Conservation (phyloP, 2,888 invertebrate genomes). For the Dryadula phaetusa region DNA sequence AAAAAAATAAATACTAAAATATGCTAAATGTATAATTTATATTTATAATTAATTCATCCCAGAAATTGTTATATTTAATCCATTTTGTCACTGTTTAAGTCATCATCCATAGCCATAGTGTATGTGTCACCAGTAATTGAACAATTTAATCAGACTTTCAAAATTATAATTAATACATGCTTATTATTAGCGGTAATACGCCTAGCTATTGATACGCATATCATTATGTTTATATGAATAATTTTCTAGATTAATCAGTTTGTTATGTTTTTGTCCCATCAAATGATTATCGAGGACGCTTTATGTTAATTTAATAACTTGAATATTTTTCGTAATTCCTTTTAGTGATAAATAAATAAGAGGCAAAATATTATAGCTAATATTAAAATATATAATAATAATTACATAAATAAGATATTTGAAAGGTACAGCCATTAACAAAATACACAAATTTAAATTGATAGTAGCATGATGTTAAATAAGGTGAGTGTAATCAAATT, state of each 20-base stretch:
- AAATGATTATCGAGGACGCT: neutral
- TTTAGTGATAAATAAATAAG: no score
- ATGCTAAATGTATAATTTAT: neutral
- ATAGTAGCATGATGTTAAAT: constrained; percentile 7
- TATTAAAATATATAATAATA: neutral
- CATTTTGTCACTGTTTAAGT: neutral
- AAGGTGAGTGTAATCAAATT: neutral
- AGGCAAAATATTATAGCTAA: no score
- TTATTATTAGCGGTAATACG: neutral
- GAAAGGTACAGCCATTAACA: neutral
- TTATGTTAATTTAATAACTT: no score
- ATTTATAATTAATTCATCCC: neutral
- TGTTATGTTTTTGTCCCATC: neutral
- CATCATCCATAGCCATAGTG: neutral
- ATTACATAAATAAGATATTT: neutral
- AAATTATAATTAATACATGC: constrained; percentile 1
- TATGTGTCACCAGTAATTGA: neutral
- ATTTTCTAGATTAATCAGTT: neutral
- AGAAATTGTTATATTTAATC: neutral
- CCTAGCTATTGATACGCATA: neutral
- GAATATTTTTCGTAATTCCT: no score
- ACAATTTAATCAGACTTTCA: neutral
- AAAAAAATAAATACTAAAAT: neutral
- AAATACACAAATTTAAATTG: neutral
- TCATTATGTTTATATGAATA: neutral